Evolutionary conservation across 1,140 invertebrate genomes (phyloP).

Genomic region (Oedothorax gibbosus): DNA sequence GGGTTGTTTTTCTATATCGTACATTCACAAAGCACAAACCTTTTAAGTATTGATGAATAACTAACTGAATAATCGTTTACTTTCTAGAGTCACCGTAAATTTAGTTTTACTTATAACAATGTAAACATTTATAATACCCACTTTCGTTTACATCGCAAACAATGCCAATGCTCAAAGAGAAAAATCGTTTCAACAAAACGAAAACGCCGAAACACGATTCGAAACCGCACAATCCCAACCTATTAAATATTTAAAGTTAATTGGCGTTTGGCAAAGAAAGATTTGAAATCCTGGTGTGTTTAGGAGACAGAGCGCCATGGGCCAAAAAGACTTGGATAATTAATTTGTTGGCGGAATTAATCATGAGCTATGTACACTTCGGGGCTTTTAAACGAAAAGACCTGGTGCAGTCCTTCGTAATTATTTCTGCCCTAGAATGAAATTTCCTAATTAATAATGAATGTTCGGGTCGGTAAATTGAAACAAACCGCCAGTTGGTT

Average conservation of each 20-base stretch:
- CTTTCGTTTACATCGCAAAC: too few species aligned
- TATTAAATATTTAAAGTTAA: constrained; percentile 58
- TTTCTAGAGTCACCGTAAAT: too few species aligned
- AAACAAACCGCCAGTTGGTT: constrained; percentile 44
- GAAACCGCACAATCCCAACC: too few species aligned
- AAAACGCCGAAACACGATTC: too few species aligned
- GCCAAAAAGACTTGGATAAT: constrained; percentile 52
- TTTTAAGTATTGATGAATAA: too few species aligned
- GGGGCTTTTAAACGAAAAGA: constrained; percentile 45
- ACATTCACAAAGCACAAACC: too few species aligned
- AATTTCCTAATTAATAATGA: constrained; percentile 59
- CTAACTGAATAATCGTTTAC: too few species aligned
- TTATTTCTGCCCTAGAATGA: constrained; percentile 52
- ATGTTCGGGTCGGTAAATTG: constrained; percentile 37
- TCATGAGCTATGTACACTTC: constrained; percentile 58
- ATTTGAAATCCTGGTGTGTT: not conserved
- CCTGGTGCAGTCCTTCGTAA: constrained; percentile 11
- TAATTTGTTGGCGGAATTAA: constrained; percentile 59
- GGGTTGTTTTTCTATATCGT: too few species aligned
- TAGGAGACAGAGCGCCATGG: not conserved
- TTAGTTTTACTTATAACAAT: too few species aligned
- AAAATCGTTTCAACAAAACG: too few species aligned
- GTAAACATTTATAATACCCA: too few species aligned
- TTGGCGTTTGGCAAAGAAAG: constrained; percentile 13
- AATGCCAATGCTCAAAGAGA: too few species aligned